Evolutionary conservation across 1,140 invertebrate species (phyloP).

Genomic region (Cydia strobilella): DNA sequence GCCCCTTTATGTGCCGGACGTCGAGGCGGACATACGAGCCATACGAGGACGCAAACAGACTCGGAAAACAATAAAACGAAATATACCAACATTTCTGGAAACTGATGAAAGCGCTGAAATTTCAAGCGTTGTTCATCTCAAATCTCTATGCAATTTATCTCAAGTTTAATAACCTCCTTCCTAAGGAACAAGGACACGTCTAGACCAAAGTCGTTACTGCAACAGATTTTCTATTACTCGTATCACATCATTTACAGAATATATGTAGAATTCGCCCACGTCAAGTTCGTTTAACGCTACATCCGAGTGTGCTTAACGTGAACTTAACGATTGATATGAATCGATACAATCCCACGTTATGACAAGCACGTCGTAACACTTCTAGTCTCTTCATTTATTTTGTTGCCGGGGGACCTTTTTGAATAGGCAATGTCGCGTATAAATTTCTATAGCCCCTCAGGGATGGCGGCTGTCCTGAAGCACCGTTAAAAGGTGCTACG

Average conservation of each 20-base stretch:
- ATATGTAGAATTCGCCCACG: not conserved
- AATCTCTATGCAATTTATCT: not conserved
- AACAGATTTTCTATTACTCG: not conserved
- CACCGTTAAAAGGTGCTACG: slow-evolving; percentile 66
- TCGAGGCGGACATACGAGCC: not conserved
- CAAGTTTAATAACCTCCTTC: not conserved
- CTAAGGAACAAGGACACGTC: too few species aligned
- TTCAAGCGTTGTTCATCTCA: not conserved
- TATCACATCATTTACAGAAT: slow-evolving; percentile 16
- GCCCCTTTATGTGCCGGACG: slow-evolving; percentile 13
- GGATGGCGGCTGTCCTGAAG: slow-evolving; percentile 50
- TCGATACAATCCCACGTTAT: slow-evolving; percentile 18
- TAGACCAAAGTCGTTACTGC: not conserved
- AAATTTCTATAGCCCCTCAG: slow-evolving; percentile 61
- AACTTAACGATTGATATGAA: slow-evolving; percentile 23
- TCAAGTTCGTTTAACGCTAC: not conserved
- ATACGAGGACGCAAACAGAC: slow-evolving; percentile 10
- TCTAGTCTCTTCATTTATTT: slow-evolving; percentile 58
- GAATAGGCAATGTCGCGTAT: slow-evolving; percentile 74
- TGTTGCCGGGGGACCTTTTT: slow-evolving; percentile 66
- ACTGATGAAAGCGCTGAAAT: slow-evolving; percentile 1
- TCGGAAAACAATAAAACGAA: slow-evolving; percentile 8
- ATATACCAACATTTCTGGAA: not conserved
- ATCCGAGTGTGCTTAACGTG: slow-evolving; percentile 1
- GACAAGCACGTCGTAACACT: slow-evolving; percentile 28